Conservation (phyloP, 2,888 invertebrate genomes). For the Ophion ellenae region DNA sequence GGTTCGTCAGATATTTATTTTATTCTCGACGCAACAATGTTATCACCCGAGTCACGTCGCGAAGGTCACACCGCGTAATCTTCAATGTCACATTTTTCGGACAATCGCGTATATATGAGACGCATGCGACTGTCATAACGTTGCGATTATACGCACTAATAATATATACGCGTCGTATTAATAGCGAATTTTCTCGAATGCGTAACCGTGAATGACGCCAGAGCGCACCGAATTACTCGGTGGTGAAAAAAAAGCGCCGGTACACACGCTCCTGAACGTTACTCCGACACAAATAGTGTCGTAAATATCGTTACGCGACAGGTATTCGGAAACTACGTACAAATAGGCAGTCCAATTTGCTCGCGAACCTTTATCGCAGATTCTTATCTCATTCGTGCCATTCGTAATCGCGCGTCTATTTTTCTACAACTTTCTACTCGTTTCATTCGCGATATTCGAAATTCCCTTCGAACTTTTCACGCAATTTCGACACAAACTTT, state of each 20-base stretch:
- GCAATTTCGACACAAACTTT: not conserved
- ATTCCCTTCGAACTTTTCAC: not conserved
- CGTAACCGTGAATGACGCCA: not conserved
- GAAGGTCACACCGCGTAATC: conserved; percentile 1
- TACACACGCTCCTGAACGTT: not conserved
- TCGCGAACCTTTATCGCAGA: not conserved
- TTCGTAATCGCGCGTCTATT: not conserved
- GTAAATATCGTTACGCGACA: not conserved
- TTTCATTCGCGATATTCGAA: not conserved
- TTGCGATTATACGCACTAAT: conserved; percentile 6
- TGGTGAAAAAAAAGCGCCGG: not conserved
- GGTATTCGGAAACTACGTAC: not conserved
- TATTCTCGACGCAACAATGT: not conserved
- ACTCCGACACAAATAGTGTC: not conserved
- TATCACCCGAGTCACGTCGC: not conserved
- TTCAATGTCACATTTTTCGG: conserved; percentile 21
- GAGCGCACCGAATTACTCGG: not conserved
- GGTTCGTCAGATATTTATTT: conserved; percentile 7
- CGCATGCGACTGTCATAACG: not conserved
- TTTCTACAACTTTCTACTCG: not conserved
- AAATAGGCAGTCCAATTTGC: not conserved
- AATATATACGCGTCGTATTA: not conserved
- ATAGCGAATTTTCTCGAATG: not conserved
- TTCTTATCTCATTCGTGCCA: not conserved
- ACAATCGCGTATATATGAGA: conserved; percentile 15